phyloP scores from a whole-genome alignment of 1,140 invertebrate species.

The Drosophila takahashii region DNA sequence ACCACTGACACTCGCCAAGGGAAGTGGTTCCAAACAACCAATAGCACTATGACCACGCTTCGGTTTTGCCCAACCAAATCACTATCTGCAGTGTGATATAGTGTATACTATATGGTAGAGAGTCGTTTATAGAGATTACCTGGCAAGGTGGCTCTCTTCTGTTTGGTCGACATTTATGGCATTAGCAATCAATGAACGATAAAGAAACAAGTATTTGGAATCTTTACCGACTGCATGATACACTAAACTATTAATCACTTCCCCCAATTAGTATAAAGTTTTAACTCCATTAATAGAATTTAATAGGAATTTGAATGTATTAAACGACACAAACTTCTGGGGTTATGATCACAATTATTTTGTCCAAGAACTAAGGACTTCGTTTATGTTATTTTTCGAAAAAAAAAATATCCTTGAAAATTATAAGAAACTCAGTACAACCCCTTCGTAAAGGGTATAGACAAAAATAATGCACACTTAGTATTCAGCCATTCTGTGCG shows the following conservation, averaged over 20 bases:
- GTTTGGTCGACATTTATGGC: constrained; percentile 13
- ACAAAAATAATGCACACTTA: constrained; percentile 1
- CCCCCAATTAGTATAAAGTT: not conserved
- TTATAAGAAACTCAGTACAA: not conserved
- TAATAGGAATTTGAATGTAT: no score
- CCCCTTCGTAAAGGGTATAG: not conserved
- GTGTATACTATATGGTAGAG: not conserved
- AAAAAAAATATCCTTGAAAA: not conserved
- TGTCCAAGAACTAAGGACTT: no score
- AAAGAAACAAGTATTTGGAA: not conserved
- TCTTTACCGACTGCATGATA: constrained; percentile 1
- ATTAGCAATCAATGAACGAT: constrained; percentile 30
- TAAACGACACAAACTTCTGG: not conserved
- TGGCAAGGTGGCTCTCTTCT: constrained; percentile 1
- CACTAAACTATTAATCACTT: not conserved
- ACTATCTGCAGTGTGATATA: constrained; percentile 14
- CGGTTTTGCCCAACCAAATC: not conserved
- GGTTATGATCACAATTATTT: no score
- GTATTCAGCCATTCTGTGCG: not conserved
- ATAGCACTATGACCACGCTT: constrained; percentile 4
- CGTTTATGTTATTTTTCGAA: no score
- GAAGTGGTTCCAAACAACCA: constrained; percentile 3
- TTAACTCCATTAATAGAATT: not conserved
- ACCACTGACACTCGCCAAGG: constrained; percentile 21
- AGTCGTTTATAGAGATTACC: not conserved